These are phyloP conservation scores for Arothron firmamentum DNA, from an alignment of 2,113 vertebrate species.

Conservation along the genomic window DNA sequence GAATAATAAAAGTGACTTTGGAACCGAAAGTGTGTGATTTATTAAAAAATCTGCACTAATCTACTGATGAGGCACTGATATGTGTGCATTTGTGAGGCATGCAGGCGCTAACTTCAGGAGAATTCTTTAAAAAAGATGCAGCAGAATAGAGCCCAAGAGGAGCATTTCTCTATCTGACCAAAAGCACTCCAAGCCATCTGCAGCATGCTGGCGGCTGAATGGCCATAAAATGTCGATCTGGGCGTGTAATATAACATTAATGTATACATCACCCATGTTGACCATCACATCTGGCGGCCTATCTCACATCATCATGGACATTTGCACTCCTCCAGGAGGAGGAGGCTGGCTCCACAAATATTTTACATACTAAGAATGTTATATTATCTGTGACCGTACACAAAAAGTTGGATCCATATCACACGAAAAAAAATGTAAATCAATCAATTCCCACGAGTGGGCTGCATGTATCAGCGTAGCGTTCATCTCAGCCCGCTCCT, in stretches of 20 bases:
- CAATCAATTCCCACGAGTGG: slow-evolving; percentile 27
- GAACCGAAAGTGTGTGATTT: too few relatives aligned
- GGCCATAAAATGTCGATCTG: slow-evolving; percentile 60
- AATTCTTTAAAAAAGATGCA: slow-evolving; percentile 30
- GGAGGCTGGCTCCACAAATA: slow-evolving; percentile 37
- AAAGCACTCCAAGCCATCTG: slow-evolving; percentile 55
- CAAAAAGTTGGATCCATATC: slow-evolving; percentile 41
- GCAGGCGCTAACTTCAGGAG: slow-evolving; percentile 25
- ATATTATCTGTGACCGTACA: slow-evolving; percentile 50
- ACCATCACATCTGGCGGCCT: slow-evolving; percentile 15
- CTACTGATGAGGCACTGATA: too few relatives aligned
- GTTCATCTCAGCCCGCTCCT: slow-evolving; percentile 13
- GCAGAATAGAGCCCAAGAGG: slow-evolving; percentile 36
- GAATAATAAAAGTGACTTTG: too few relatives aligned
- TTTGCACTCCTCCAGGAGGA: slow-evolving; percentile 36
- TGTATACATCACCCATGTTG: slow-evolving; percentile 48
- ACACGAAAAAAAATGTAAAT: slow-evolving; percentile 50
- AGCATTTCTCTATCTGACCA: slow-evolving; percentile 47
- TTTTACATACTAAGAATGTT: slow-evolving; percentile 38
- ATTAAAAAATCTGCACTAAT: too few relatives aligned
- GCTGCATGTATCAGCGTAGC: slow-evolving; percentile 12
- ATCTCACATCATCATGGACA: slow-evolving; percentile 33
- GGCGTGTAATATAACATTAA: slow-evolving; percentile 58
- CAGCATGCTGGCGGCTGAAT: slow-evolving; percentile 18
- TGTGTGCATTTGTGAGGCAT: not conserved